These are phyloP conservation scores for Drosophila pseudoananassae DNA, from an alignment of 1,140 invertebrate species.

Conservation along the genomic window DNA sequence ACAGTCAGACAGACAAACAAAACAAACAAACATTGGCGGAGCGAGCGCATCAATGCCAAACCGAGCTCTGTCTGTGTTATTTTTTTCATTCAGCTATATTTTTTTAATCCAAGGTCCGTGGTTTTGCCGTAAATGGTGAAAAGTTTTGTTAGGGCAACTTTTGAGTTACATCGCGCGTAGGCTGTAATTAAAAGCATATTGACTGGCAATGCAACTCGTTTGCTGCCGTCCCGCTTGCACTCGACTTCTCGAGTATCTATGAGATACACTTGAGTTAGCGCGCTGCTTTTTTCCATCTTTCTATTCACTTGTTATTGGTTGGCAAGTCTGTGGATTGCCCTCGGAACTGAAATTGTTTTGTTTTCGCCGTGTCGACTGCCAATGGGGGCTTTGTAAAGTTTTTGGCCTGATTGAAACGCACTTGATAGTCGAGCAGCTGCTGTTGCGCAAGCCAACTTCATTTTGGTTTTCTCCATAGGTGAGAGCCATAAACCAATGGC, in stretches of 20 bases:
- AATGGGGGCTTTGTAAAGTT: slow-evolving; percentile 56
- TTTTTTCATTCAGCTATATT: slow-evolving; percentile 13
- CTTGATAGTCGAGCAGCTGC: slow-evolving; percentile 52
- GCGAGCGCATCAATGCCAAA: slow-evolving; percentile 63
- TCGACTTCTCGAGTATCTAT: slow-evolving; percentile 36
- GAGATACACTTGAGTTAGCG: slow-evolving; percentile 20
- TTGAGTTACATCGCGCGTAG: slow-evolving; percentile 58
- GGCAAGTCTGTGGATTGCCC: slow-evolving; percentile 24
- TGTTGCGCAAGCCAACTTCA: slow-evolving; percentile 76
- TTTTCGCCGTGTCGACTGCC: slow-evolving; percentile 42
- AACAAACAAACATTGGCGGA: slow-evolving; percentile 42
- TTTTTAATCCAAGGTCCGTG: slow-evolving; percentile 59
- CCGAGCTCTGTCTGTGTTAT: slow-evolving; percentile 9
- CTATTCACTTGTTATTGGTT: slow-evolving; percentile 72
- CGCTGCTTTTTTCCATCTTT: slow-evolving; percentile 33
- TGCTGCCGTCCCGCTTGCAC: slow-evolving; percentile 58
- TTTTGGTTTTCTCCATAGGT: slow-evolving; percentile 59
- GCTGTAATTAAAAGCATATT: slow-evolving; percentile 80
- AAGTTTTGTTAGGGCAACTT: slow-evolving; percentile 74
- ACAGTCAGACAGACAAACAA: slow-evolving; percentile 40
- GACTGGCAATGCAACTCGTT: slow-evolving; percentile 66
- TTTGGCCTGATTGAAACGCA: slow-evolving; percentile 20
- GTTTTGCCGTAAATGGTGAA: slow-evolving; percentile 75
- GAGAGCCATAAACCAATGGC: slow-evolving; percentile 60
- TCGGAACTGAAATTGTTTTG: slow-evolving; percentile 43